phyloP scores from a whole-genome alignment of 2,113 vertebrate species.

The Maylandia zebra region DNA sequence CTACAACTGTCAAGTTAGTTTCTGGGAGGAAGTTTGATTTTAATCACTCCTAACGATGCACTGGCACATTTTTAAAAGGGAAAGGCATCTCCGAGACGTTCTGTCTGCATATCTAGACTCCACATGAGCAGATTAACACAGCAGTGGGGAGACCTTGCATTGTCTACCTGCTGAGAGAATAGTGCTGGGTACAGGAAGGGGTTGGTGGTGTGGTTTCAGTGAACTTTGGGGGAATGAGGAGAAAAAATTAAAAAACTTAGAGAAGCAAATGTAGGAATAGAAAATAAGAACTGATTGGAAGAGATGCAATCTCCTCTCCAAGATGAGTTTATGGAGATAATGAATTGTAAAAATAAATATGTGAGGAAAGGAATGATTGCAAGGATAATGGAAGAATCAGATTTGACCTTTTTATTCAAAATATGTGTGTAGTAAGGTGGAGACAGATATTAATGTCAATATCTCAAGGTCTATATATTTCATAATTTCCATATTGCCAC shows the following conservation, averaged over 20 bases:
- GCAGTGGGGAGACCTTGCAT: slow-evolving; percentile 17
- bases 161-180: slow-evolving; percentile 16
- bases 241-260: background rate
- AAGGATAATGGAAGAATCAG: background rate
- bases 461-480: background rate
- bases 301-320: background rate
- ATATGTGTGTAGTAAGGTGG: rapidly evolving
- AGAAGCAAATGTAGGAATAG: background rate
- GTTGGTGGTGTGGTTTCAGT: background rate
- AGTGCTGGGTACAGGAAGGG: background rate
- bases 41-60: slow-evolving; percentile 63
- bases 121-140: slow-evolving; percentile 58
- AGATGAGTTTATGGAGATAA: background rate
- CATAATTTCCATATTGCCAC: background rate
- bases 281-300: background rate
- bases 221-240: background rate
- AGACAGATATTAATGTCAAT: background rate
- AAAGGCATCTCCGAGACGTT: background rate
- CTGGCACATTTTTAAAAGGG: background rate
- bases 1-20: background rate
- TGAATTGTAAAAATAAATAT: background rate
- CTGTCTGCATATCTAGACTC: slow-evolving; percentile 10
- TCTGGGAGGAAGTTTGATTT: slow-evolving; percentile 38
- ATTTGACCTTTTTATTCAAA: background rate
- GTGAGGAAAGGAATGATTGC: background rate